Evolutionary conservation across 2,888 invertebrate species (phyloP).

Genomic region (Pedicia rivosa): DNA sequence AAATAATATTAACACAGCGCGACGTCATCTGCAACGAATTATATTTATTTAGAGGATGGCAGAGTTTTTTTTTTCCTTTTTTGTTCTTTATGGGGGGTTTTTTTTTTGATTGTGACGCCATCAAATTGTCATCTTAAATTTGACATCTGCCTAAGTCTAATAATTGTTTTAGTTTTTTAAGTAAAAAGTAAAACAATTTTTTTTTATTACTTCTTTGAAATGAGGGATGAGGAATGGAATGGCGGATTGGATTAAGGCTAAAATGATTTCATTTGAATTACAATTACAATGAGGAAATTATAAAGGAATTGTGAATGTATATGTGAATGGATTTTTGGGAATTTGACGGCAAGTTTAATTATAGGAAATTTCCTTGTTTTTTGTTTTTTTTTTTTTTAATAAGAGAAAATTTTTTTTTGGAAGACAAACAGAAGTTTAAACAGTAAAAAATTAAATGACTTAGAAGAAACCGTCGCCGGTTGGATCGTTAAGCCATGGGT

Average conservation of each 20-base stretch:
- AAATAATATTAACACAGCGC: conserved; percentile 27
- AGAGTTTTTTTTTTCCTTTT: neutral
- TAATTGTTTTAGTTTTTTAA: too few relatives aligned
- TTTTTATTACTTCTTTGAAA: too few relatives aligned
- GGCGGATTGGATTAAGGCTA: neutral
- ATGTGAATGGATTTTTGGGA: neutral
- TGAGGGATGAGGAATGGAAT: neutral
- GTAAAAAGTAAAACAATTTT: too few relatives aligned
- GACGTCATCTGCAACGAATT: conserved; percentile 18
- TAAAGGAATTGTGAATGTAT: neutral
- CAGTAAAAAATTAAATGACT: conserved; percentile 27
- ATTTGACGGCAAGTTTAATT: neutral
- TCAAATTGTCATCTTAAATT: too few relatives aligned
- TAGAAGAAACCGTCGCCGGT: conserved; percentile 61
- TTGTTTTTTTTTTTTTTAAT: neutral
- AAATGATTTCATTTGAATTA: neutral
- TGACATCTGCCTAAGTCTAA: too few relatives aligned
- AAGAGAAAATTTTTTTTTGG: conserved; percentile 1
- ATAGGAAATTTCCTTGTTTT: neutral
- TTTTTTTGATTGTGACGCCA: neutral
- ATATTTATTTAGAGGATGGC: neutral
- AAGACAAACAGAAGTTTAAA: conserved; percentile 10
- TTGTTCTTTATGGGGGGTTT: neutral
- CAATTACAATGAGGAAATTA: neutral
- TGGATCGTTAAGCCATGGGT: conserved; percentile 89